Base-by-base conservation (phyloP, 2,113 vertebrate species). In the Protobothrops mucrosquamatus region DNA sequence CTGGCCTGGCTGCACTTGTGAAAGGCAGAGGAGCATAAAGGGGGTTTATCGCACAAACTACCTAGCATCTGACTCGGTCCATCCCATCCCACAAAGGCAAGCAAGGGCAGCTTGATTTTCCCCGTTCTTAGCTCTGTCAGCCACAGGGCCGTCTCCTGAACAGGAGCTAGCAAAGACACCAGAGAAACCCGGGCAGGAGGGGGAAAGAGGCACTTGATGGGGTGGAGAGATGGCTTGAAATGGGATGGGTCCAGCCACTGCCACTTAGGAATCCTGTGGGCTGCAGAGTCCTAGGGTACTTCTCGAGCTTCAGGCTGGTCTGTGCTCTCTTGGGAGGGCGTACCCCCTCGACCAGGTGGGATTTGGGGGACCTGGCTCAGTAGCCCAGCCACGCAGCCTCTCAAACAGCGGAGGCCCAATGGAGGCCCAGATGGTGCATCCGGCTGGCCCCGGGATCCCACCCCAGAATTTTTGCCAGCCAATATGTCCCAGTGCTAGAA, bases 381-480 rank as follows among this genome's bases (percentile, higher is more conserved):
- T 4, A 22, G 18, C 74, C 34, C 14, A 34, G 74, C 15, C 6
- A 0, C 20, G 34, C 15, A 74, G 69, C 69, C 20, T 34, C 15
- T 39, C n/a, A 39, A 74, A 74, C 6, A 74, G 69, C n/a, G n/a
- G n/a, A 74, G 15, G 69, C 46, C 46, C 23, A 87, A 6, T 4
- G 24, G 85, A 86, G 9, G 24, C 4, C 0, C 22, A n/a, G 29
- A 4, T 18, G n/a, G 54, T 1, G 20, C 54, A 43, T 6, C 5
- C 89, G 11, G 23, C 0, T 55, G 3, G 29, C 6, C 5, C 43
- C 46, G 11, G 85, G 4, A 34, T 18, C 48, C 48, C 24, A 2
- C 69, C 34, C n/a, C 20, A 2, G 12, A 1, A 5, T 18, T 11
- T n/a, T 1, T 0, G 4, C 43, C 18, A 4, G 2, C 24, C 1